Conservation (phyloP, 2,888 invertebrate genomes). For the Drosophila cognata region DNA sequence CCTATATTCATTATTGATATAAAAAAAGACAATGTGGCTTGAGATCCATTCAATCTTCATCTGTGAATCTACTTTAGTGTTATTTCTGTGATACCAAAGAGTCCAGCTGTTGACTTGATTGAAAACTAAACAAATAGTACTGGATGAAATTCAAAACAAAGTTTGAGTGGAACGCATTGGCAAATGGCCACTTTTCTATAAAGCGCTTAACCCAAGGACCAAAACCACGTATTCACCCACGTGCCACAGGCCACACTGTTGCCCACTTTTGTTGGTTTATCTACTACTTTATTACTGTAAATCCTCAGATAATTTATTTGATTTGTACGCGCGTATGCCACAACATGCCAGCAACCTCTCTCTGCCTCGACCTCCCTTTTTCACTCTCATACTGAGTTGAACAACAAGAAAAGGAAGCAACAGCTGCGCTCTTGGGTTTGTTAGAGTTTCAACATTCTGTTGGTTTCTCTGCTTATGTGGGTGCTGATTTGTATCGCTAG, state of each 20-base stretch:
- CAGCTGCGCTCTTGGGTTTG: slow-evolving; percentile 61
- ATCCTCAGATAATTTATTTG: slow-evolving; percentile 78
- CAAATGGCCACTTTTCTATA: slow-evolving; percentile 28
- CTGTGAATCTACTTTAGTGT: not conserved
- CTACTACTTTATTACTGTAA: slow-evolving; percentile 78
- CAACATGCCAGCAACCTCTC: slow-evolving; percentile 29
- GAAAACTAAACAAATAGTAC: slow-evolving; percentile 3
- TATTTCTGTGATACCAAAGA: not conserved
- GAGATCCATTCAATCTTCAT: not conserved
- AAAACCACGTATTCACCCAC: slow-evolving; percentile 41
- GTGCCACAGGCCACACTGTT: slow-evolving; percentile 53
- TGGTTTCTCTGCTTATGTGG: slow-evolving; percentile 53
- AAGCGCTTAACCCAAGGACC: slow-evolving; percentile 19
- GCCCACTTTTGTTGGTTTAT: slow-evolving; percentile 70
- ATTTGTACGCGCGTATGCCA: slow-evolving; percentile 71
- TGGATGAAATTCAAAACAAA: slow-evolving; percentile 6
- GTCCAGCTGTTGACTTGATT: not conserved
- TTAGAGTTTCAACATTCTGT: slow-evolving; percentile 42
- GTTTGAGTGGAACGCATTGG: slow-evolving; percentile 20
- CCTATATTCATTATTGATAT: not conserved
- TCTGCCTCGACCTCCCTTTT: not conserved
- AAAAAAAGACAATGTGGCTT: not conserved
- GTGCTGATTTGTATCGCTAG: slow-evolving; percentile 76
- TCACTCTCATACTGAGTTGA: slow-evolving; percentile 16
- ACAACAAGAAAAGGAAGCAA: slow-evolving; percentile 61